These are phyloP conservation scores for Melinaea marsaeus DNA, from an alignment of 2,888 invertebrate genomes.

Conservation along the genomic window DNA sequence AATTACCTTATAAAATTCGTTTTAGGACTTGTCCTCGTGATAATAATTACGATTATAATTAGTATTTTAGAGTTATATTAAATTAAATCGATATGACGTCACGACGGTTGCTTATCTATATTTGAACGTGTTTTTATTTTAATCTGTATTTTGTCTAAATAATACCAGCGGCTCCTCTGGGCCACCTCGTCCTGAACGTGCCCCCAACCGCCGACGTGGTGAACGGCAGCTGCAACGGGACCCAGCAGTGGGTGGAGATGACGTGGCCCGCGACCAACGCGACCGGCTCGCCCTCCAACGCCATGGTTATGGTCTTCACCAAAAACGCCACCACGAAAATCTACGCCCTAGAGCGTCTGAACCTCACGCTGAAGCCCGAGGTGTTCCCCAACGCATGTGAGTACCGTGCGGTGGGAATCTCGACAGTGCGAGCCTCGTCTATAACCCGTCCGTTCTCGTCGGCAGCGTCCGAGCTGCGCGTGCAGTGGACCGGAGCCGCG, in stretches of 20 bases:
- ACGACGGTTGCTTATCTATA: no score
- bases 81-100: no score
- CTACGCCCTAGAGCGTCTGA: constrained; percentile 51
- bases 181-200: constrained; percentile 50
- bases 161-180: constrained; percentile 44
- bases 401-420: constrained; percentile 33
- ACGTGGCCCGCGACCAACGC: constrained; percentile 35
- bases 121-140: no score
- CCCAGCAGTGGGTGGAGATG: constrained; percentile 53
- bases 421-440: not conserved
- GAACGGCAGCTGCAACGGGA: constrained; percentile 50
- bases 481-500: constrained; percentile 69
- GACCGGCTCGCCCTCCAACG: constrained; percentile 37
- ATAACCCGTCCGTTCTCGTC: not conserved
- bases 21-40: no score
- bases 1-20: no score
- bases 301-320: constrained; percentile 50
- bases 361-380: constrained; percentile 54
- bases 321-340: constrained; percentile 53
- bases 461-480: constrained; percentile 28
- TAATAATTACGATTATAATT: no score
- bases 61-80: no score
- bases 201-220: constrained; percentile 48
- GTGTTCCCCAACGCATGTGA: constrained; percentile 64
- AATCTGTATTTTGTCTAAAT: not conserved